Base-by-base conservation (phyloP, 2,888 invertebrate genomes). In the Slavum lentiscoides region DNA sequence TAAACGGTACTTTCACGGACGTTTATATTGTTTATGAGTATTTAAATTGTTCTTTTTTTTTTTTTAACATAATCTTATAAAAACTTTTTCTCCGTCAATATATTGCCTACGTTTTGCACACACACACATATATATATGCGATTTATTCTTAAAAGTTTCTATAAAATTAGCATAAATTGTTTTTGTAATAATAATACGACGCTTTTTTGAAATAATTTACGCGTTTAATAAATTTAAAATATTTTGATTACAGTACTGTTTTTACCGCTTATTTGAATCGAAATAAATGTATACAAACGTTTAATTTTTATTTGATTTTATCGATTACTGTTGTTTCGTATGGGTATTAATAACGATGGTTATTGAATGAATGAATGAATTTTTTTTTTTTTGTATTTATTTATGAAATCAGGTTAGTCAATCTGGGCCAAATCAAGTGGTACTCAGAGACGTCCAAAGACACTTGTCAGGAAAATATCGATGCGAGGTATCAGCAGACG, bases 401-500 rank as follows among this genome's bases (percentile, higher is more conserved):
- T 5, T 53, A 43, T 30, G 9, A 7, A 37, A 39, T 58, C 21
- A 92, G 91, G 87, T 91, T 83, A 90, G 90, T 69, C 88, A 90
- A 83, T 91, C 91, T 6, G 91, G 90, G 13, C 89, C 90, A 0
- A 88, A 90, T 72, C 88, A 90, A 83, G 91, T 93, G 81, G 91
- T 92, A 17, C 87, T 93, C 83, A 89, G 91, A 84, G 91, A 92
- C 85, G 91, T 92, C n/a, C 90, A 91, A 82, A 89, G 91, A 73
- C 90, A 91, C 83, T 89, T 92, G 87, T 91, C 92, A 11, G 93
- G 93, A n/a, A 89, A 90, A 84, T 93, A 92, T 86, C 90, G 91
- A 70, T 93, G 93, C 86, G 92, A 92, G 85, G 93, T 93, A 19
- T 92, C 92, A 0, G 91, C 91, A 0, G 93, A 93, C 85, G 90